Percentiles rank a stretch among this genome's conserved stretches.
Conservation (phyloP, 2,888 invertebrate species). For the Parnassius glacialis region DNA sequence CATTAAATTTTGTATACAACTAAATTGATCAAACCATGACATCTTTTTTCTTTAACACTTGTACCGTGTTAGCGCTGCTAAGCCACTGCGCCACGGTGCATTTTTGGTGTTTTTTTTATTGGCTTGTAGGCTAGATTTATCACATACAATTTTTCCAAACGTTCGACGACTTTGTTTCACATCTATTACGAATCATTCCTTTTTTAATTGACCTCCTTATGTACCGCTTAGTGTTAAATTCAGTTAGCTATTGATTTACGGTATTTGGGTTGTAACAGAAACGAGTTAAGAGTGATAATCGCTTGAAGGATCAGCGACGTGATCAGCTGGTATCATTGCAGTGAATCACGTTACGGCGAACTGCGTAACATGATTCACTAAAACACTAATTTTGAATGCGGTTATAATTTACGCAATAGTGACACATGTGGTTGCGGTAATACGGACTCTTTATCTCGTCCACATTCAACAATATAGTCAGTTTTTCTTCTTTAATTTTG, state of each 20-base stretch:
- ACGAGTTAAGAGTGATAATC: constrained; percentile 4
- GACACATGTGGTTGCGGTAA: not conserved
- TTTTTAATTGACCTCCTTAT: constrained; percentile 6
- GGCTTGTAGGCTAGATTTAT: too few relatives aligned
- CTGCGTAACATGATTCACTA: constrained; percentile 1
- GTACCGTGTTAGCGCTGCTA: too few relatives aligned
- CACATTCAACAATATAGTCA: too few relatives aligned
- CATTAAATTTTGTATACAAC: too few relatives aligned
- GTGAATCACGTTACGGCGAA: not conserved
- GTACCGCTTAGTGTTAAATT: constrained; percentile 1
- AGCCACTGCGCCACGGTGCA: too few relatives aligned
- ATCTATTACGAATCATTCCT: not conserved
- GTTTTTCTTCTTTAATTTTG: too few relatives aligned
- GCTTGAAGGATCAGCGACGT: not conserved
- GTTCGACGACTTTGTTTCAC: not conserved
- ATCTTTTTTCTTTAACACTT: too few relatives aligned
- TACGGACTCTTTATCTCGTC: not conserved
- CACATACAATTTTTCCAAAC: not conserved
- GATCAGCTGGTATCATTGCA: constrained; percentile 11
- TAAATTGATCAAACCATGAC: too few relatives aligned
- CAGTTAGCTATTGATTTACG: not conserved
- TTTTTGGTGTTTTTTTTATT: too few relatives aligned
- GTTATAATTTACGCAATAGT: not conserved
- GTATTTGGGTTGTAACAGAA: not conserved
- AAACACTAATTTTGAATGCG: not conserved